These are phyloP conservation scores for Branchellion lobata DNA, from an alignment of 2,888 invertebrate species.

Conservation along the genomic window DNA sequence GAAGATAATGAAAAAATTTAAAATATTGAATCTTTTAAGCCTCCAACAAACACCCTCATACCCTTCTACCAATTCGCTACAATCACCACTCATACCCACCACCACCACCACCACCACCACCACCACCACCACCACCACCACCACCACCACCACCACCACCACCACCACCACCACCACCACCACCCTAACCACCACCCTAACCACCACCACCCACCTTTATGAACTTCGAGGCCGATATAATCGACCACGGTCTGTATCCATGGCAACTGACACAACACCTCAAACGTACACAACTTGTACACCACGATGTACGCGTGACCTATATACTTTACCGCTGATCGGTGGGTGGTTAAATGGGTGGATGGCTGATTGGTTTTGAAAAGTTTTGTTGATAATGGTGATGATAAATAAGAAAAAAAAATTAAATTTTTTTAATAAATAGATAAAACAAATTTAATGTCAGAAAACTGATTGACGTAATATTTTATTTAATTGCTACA, in stretches of 20 bases:
- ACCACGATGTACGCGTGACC: not conserved
- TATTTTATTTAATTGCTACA: too few species aligned
- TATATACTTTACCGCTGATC: slow-evolving; percentile 3
- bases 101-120: too few species aligned
- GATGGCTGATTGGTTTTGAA: too few species aligned
- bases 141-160: too few species aligned
- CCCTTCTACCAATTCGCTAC: not conserved
- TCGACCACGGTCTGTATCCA: not conserved
- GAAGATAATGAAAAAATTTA: not conserved
- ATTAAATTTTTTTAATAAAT: not conserved
- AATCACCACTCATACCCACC: too few species aligned
- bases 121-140: too few species aligned
- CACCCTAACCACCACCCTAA: too few species aligned
- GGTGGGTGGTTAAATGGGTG: not conserved
- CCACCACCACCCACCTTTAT: not conserved
- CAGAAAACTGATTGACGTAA: not conserved
- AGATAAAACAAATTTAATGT: not conserved
- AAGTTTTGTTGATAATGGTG: too few species aligned
- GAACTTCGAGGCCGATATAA: not conserved
- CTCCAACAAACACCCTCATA: not conserved
- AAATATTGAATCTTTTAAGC: too few species aligned
- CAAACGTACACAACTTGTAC: not conserved
- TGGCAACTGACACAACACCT: not conserved
- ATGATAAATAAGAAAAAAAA: not conserved
- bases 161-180: too few species aligned